A percentile compares a stretch with the other conserved stretches of the same genome.
Conservation (phyloP, 1,140 invertebrate genomes). For the Sminthurides bifidus region DNA sequence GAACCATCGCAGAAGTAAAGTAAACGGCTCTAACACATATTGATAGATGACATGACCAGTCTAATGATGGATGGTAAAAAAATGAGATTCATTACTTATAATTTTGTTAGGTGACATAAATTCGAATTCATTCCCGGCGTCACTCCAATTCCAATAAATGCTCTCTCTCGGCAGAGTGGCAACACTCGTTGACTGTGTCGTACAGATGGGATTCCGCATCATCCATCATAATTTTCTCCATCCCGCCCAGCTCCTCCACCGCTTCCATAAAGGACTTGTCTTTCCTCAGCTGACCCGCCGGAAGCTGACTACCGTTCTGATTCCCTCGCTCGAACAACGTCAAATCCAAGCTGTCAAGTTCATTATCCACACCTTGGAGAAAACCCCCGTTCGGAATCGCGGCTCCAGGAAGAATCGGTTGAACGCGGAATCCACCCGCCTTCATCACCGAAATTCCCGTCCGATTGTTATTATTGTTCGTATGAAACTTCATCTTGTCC, state of each 20-base stretch:
- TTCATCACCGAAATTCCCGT: too few relatives aligned
- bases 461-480: too few relatives aligned
- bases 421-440: too few relatives aligned
- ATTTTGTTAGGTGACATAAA: conserved; percentile 22
- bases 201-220: conserved; percentile 14
- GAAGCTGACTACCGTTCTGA: neutral
- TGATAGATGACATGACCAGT: neutral
- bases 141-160: conserved; percentile 29
- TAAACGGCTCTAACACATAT: neutral
- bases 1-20: neutral
- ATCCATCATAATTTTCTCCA: neutral
- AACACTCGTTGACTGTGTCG: conserved; percentile 11
- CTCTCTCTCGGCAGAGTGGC: neutral
- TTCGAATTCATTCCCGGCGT: conserved; percentile 32
- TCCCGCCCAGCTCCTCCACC: neutral
- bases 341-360: conserved; percentile 33
- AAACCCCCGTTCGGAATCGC: too few relatives aligned
- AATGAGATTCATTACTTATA: conserved; percentile 5
- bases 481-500: too few relatives aligned
- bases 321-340: conserved; percentile 30
- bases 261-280: conserved; percentile 9
- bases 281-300: neutral
- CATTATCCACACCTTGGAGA: conserved; percentile 22
- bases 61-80: neutral
- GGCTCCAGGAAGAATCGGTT: too few relatives aligned